Conservation (phyloP, 2,797 vertebrate species). For the Enteromius argenteus region DNA sequence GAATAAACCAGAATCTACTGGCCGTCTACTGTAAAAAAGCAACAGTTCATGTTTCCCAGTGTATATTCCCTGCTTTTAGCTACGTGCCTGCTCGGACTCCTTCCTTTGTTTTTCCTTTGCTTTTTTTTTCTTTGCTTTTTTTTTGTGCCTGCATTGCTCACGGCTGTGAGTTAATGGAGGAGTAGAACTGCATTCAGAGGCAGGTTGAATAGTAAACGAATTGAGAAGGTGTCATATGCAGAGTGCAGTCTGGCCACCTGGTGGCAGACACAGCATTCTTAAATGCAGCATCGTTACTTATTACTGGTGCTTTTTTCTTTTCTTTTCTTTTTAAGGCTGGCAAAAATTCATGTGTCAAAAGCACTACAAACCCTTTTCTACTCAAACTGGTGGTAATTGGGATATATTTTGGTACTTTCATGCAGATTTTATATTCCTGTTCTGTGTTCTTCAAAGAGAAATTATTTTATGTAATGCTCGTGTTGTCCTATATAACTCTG, state of each 20-base stretch:
- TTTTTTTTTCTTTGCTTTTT: not conserved
- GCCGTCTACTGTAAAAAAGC: not conserved
- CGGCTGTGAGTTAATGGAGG: constrained; percentile 57
- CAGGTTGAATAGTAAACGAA: constrained; percentile 55
- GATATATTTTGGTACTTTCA: not conserved
- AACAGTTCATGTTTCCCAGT: constrained; percentile 12
- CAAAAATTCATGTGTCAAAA: not conserved
- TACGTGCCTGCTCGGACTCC: constrained; percentile 33
- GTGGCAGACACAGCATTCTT: constrained; percentile 63
- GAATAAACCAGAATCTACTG: not conserved
- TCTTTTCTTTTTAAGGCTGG: not conserved
- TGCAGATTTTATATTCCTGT: constrained; percentile 17
- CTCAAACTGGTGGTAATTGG: constrained; percentile 35
- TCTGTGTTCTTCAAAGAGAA: not conserved
- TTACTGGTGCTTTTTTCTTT: not conserved
- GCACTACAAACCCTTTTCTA: constrained; percentile 16
- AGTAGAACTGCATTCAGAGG: constrained; percentile 56
- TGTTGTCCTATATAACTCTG: constrained; percentile 4
- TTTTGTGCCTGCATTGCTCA: constrained; percentile 44
- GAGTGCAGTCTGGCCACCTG: constrained; percentile 53
- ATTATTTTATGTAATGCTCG: not conserved
- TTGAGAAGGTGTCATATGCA: constrained; percentile 31
- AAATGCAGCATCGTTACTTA: constrained; percentile 17
- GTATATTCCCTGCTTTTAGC: constrained; percentile 36
- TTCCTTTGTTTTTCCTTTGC: constrained; percentile 43